phyloP scores from a whole-genome alignment of 30 jellyfish, hydroid and myxozoan species.

The Mastigias papua region DNA sequence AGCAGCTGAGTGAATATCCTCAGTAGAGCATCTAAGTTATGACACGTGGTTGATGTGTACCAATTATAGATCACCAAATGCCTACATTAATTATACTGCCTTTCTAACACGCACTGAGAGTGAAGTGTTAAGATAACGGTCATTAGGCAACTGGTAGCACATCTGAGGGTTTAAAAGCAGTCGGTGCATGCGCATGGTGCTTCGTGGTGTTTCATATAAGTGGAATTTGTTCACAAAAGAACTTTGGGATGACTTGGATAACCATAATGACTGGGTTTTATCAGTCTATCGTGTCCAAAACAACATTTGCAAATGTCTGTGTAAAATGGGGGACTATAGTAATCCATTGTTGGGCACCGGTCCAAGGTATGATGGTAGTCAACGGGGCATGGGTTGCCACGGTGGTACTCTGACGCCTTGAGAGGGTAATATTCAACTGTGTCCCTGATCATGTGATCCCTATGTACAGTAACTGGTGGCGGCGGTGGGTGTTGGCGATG shows the following conservation, averaged over 20 bases:
- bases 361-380: slow-evolving; percentile 47
- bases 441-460: slow-evolving; percentile 35
- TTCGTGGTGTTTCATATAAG: neutral
- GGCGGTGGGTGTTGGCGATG: slow-evolving; percentile 43
- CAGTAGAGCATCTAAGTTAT: too few species aligned
- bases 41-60: too few species aligned
- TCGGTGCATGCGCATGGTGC: neutral
- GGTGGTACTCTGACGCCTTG: slow-evolving; percentile 27
- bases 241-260: slow-evolving; percentile 55
- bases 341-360: slow-evolving; percentile 43
- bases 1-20: too few species aligned
- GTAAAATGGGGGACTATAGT: slow-evolving; percentile 46
- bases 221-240: neutral
- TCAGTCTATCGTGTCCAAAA: slow-evolving; percentile 44
- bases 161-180: neutral
- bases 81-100: too few species aligned
- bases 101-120: too few species aligned
- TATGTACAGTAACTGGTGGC: slow-evolving; percentile 25
- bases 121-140: too few species aligned
- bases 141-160: neutral
- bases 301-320: slow-evolving; percentile 73
- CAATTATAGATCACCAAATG: too few species aligned
- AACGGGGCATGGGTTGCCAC: slow-evolving; percentile 23
- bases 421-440: slow-evolving; percentile 47
- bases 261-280: slow-evolving; percentile 40